A percentile compares a stretch with the other conserved stretches of the same genome.
phyloP scores from a whole-genome alignment of 2,888 invertebrate genomes.

The Allolobophora icterica region DNA sequence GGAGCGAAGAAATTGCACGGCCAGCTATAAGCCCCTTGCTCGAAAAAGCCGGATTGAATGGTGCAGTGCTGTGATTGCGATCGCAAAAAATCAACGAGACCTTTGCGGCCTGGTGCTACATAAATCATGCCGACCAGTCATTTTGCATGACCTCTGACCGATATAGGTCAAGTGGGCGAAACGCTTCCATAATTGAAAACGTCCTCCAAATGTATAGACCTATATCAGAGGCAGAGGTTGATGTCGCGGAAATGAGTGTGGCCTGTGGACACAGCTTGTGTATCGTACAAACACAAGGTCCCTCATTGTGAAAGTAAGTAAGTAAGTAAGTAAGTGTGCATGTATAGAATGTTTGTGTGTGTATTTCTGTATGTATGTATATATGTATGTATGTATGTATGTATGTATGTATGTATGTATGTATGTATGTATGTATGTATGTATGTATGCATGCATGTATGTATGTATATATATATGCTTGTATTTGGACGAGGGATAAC shows the following conservation, averaged over 20 bases:
- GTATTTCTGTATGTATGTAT: too few species aligned
- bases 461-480: too few species aligned
- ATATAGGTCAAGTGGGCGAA: neutral
- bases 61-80: neutral
- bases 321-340: too few species aligned
- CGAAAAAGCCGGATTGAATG: neutral
- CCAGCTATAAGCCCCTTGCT: neutral
- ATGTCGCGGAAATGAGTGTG: neutral
- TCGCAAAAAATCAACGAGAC: neutral
- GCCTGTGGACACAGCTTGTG: neutral
- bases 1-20: neutral
- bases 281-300: neutral
- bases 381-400: too few species aligned
- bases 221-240: neutral
- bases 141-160: neutral
- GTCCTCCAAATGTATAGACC: neutral
- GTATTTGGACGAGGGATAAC: too few species aligned
- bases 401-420: too few species aligned
- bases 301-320: too few species aligned
- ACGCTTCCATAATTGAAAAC: constrained; percentile 1
- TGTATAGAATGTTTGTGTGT: too few species aligned
- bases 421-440: too few species aligned
- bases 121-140: neutral
- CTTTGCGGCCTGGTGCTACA: neutral
- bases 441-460: too few species aligned